Conservation (phyloP, 2,888 invertebrate species). For the Sarcophaga variegata region DNA sequence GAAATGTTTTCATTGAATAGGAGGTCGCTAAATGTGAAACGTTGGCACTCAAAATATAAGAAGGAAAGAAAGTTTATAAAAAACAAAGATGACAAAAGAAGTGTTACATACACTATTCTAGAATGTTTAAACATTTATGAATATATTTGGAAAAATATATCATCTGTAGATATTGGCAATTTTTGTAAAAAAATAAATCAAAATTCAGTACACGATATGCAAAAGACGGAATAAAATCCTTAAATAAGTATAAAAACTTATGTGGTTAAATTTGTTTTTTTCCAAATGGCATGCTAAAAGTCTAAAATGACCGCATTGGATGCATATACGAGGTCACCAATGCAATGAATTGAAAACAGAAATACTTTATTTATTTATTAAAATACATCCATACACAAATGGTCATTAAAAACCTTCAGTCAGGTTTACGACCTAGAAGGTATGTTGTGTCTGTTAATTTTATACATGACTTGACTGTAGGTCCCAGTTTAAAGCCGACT, state of each 20-base stretch:
- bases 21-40: neutral
- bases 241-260: too few species aligned
- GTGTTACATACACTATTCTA: too few species aligned
- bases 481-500: too few species aligned
- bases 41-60: constrained; percentile 46
- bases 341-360: constrained; percentile 4
- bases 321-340: neutral
- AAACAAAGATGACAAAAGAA: neutral
- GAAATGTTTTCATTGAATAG: neutral
- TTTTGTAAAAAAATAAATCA: constrained; percentile 43
- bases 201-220: neutral
- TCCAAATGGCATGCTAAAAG: neutral
- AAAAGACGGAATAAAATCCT: neutral
- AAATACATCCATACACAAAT: too few species aligned
- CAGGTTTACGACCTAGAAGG: too few species aligned
- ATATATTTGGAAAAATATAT: neutral
- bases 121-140: neutral
- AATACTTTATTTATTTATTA: neutral
- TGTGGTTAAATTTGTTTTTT: too few species aligned
- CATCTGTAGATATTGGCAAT: constrained; percentile 32
- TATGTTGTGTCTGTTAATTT: too few species aligned
- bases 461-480: too few species aligned
- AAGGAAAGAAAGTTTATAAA: neutral
- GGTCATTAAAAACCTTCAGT: too few species aligned
- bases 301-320: neutral